Percentiles rank a stretch among this genome's conserved stretches.
Evolutionary conservation across 2,113 vertebrate genomes (phyloP).

Genomic region (Proteles cristata): DNA sequence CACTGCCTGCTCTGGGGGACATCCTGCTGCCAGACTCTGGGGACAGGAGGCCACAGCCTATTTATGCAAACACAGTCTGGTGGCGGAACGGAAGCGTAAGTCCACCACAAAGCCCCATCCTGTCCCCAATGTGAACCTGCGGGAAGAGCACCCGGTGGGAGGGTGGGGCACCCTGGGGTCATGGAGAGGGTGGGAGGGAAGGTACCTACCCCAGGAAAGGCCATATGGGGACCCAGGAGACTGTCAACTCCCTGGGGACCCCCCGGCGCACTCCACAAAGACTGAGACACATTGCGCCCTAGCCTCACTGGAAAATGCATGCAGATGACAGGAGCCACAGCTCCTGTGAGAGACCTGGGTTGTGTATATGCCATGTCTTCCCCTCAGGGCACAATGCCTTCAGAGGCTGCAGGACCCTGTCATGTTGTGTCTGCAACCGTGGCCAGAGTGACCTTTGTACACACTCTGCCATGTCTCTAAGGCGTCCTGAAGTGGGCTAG

Average conservation of each 20-base stretch:
- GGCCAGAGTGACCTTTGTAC: neutral
- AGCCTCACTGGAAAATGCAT: neutral
- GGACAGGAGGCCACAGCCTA: neutral
- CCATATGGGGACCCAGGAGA: neutral
- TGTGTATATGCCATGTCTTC: neutral
- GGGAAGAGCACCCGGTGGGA: neutral
- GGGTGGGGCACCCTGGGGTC: neutral
- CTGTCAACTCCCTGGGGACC: neutral
- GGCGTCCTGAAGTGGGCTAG: neutral
- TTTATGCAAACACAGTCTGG: neutral
- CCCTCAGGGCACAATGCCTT: neutral
- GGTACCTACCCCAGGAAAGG: neutral
- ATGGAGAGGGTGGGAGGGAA: neutral
- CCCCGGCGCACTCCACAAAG: neutral
- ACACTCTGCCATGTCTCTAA: neutral
- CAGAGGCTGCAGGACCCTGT: neutral
- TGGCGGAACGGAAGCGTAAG: neutral
- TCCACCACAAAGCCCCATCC: no score
- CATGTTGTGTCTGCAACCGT: rapidly evolving
- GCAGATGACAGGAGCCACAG: neutral
- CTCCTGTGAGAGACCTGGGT: neutral
- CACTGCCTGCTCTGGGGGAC: neutral
- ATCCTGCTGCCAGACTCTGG: neutral
- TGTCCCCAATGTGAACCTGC: neutral
- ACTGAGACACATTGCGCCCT: neutral